Base-by-base conservation (phyloP, 2,888 invertebrate genomes). In the Leucoma salicis region DNA sequence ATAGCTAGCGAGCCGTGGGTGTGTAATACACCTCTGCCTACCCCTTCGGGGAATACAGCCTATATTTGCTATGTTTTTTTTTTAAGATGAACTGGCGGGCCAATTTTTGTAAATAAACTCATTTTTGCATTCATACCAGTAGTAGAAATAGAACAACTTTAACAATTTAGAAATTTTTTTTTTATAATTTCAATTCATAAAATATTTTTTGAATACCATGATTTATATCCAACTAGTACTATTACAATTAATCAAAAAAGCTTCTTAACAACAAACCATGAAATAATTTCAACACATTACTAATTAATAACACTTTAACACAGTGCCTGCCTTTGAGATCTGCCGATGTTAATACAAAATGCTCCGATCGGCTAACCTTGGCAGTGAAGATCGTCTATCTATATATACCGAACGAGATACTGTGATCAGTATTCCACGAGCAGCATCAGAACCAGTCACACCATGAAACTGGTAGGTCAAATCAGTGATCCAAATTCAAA, bases 391-490 rank as follows among this genome's bases (percentile, higher is more conserved):
- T 47, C 57, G 53, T 53, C 49, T 57, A 63, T 62, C 69, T 87
- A 87, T 87, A 87, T 74, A 87, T 82, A 73, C 70, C 49, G 58
- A 53, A 47, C 57, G 41, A 44, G 59, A 56, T 47, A 53, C 52
- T 39, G 42, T 57, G 49, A 62, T 56, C 68, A 71, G 65, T 85
- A 87, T 80, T 85, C 81, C 62, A 62, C 59, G 58, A 68, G 63
- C 66, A 70, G 69, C 69, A 63, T 54, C 68, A 57, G 70, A 63
- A 59, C 61, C 60, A 67, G 57, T 63, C 73, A 50, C 82, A 85
- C 70, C 82, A 88, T 88, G 87, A 75, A 86, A 82, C 73, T 79
- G 87, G 87, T 88, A 77, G 69, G 85, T 45, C 21, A 1, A 29
- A 10, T 14, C 11, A 38, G 38, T 36, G 27, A 42, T 4, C 8